phyloP scores from a whole-genome alignment of 2,113 vertebrate species.

The Rhinoderma darwinii region DNA sequence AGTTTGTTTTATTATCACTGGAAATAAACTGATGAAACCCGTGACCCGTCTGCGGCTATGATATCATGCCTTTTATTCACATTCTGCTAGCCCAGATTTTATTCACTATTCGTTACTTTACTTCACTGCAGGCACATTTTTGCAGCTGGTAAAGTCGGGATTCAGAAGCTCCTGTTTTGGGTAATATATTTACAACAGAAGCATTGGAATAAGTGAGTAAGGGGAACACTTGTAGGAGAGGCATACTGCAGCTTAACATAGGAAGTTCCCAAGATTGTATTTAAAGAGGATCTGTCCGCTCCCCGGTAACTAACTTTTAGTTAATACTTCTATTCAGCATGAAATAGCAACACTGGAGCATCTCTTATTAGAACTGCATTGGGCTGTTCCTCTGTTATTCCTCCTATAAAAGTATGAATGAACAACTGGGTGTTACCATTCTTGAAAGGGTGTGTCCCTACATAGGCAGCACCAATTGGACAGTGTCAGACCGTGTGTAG shows the following conservation, averaged over 20 bases:
- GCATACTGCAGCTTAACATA: too few relatives aligned
- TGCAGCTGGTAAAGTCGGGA: not conserved
- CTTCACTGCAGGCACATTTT: not conserved
- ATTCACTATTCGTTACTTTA: not conserved
- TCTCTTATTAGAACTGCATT: not conserved
- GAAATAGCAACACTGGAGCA: not conserved
- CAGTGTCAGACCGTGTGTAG: too few relatives aligned
- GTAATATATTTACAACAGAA: not conserved
- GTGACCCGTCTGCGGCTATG: not conserved
- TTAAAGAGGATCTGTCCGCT: not conserved
- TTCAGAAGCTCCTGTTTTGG: not conserved
- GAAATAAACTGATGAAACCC: slow-evolving; percentile 31
- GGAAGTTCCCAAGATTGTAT: not conserved
- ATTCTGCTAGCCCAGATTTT: not conserved
- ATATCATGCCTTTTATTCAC: slow-evolving; percentile 2
- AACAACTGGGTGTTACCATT: not conserved
- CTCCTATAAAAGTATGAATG: not conserved
- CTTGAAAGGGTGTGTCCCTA: too few relatives aligned
- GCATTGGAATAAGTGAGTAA: not conserved
- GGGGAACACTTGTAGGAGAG: too few relatives aligned
- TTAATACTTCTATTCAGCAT: not conserved
- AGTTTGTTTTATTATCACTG: slow-evolving; percentile 43
- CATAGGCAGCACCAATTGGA: too few relatives aligned
- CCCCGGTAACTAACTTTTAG: not conserved
- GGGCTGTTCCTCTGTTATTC: not conserved